Percentiles rank a stretch among this genome's conserved stretches.
These are phyloP conservation scores for Orbicella faveolata DNA, from an alignment of 64 coral and sea anemone genomes.

Conservation along the genomic window DNA sequence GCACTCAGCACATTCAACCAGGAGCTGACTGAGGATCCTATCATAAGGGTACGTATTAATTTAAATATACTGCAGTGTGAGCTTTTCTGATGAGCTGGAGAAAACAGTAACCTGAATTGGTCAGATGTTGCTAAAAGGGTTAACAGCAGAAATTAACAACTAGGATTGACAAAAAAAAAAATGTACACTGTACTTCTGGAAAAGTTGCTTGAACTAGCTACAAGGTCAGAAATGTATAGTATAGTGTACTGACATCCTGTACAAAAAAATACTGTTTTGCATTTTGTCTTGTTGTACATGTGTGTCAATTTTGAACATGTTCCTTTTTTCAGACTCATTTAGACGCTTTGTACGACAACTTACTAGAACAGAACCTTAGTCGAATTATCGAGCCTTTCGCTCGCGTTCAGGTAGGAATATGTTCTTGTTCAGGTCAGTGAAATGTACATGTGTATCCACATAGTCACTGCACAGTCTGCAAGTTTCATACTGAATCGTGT, in stretches of 20 bases:
- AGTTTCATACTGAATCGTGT: too few relatives aligned
- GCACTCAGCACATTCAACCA: conserved; percentile 69
- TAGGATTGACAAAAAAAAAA: too few relatives aligned
- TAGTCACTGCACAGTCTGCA: too few relatives aligned
- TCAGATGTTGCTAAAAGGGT: too few relatives aligned
- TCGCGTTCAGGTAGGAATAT: conserved; percentile 68
- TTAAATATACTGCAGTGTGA: neutral
- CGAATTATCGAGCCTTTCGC: conserved; percentile 88
- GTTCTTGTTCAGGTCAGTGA: neutral
- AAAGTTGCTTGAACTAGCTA: too few relatives aligned
- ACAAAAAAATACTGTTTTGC: too few relatives aligned
- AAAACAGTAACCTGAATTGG: too few relatives aligned
- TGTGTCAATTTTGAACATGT: neutral
- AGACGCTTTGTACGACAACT: conserved; percentile 94
- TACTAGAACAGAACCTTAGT: conserved; percentile 89
- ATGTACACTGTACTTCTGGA: too few relatives aligned
- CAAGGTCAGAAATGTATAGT: too few relatives aligned
- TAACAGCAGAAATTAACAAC: too few relatives aligned
- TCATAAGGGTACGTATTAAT: conserved; percentile 68
- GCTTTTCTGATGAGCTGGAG: neutral
- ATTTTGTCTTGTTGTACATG: neutral
- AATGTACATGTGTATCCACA: too few relatives aligned
- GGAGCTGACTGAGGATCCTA: conserved; percentile 88
- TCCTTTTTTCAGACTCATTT: conserved; percentile 77
- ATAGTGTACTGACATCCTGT: too few relatives aligned